These are phyloP conservation scores for Drepana arcuata DNA, from an alignment of 1,140 invertebrate genomes.

Conservation along the genomic window DNA sequence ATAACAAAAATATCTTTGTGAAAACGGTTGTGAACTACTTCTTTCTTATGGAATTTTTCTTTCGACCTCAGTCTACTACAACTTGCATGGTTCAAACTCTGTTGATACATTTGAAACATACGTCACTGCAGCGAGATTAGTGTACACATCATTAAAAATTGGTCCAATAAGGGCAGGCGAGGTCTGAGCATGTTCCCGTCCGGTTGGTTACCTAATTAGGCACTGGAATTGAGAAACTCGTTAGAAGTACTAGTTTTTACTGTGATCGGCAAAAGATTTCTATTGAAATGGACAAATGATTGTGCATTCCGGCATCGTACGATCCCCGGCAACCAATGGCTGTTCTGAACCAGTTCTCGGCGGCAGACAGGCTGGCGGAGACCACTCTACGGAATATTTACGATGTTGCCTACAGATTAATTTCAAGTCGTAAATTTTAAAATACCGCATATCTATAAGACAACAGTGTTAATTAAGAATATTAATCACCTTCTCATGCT, in stretches of 20 bases:
- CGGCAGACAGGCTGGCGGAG: slow-evolving; percentile 40
- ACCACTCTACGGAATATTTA: not conserved
- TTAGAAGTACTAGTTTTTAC: slow-evolving; percentile 48
- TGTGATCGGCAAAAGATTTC: slow-evolving; percentile 36
- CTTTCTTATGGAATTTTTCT: too few relatives aligned
- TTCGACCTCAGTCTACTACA: too few relatives aligned
- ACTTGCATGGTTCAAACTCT: too few relatives aligned
- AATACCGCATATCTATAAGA: too few relatives aligned
- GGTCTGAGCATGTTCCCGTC: slow-evolving; percentile 14
- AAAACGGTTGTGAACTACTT: too few relatives aligned
- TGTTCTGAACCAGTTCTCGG: slow-evolving; percentile 20
- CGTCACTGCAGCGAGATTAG: too few relatives aligned
- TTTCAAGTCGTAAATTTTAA: too few relatives aligned
- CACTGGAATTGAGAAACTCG: slow-evolving; percentile 57
- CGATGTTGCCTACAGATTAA: too few relatives aligned
- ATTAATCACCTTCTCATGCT: too few relatives aligned
- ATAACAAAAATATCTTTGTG: too few relatives aligned
- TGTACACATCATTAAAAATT: slow-evolving; percentile 11
- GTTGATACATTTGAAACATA: too few relatives aligned
- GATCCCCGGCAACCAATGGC: slow-evolving; percentile 28
- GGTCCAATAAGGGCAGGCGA: slow-evolving; percentile 7
- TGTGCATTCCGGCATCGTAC: slow-evolving; percentile 31
- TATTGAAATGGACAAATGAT: slow-evolving; percentile 30
- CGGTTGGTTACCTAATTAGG: slow-evolving; percentile 39
- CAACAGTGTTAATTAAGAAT: too few relatives aligned